phyloP scores from a whole-genome alignment of 2,113 vertebrate species.

The Corvus moneduloides region DNA sequence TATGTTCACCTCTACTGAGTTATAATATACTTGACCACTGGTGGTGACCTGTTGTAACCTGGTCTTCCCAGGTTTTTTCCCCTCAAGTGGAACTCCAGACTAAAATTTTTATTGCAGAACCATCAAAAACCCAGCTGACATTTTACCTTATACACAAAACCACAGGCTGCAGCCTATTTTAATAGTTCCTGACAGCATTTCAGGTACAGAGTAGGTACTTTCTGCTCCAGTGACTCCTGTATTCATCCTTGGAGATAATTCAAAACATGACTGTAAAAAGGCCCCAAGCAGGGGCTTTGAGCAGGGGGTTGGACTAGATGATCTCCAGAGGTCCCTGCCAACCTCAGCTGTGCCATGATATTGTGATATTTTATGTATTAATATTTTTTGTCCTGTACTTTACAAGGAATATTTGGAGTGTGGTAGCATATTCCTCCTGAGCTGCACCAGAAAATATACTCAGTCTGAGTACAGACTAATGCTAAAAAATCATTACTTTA shows the following conservation, averaged over 20 bases:
- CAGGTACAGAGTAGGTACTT: constrained; percentile 49
- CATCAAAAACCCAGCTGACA: not conserved
- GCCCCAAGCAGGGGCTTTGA: not conserved
- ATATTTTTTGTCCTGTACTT: not conserved
- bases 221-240: constrained; percentile 8
- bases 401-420: not conserved
- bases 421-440: not conserved
- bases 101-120: not conserved
- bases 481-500: not conserved
- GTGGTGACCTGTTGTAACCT: not conserved
- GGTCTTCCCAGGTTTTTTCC: not conserved
- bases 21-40: not conserved
- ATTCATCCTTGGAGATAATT: constrained; percentile 9
- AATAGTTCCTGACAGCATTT: constrained; percentile 35
- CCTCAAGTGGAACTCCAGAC: not conserved
- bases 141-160: not conserved
- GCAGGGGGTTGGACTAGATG: not conserved
- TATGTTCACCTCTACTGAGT: not conserved
- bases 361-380: not conserved
- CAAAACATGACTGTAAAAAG: not conserved
- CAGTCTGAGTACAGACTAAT: not conserved
- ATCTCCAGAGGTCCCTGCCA: not conserved
- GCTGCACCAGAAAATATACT: not conserved
- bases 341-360: not conserved
- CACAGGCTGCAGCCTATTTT: not conserved